Percentiles rank a stretch among this genome's conserved stretches.
Conservation (phyloP, 2,888 invertebrate genomes). For the Tipula confusa region DNA sequence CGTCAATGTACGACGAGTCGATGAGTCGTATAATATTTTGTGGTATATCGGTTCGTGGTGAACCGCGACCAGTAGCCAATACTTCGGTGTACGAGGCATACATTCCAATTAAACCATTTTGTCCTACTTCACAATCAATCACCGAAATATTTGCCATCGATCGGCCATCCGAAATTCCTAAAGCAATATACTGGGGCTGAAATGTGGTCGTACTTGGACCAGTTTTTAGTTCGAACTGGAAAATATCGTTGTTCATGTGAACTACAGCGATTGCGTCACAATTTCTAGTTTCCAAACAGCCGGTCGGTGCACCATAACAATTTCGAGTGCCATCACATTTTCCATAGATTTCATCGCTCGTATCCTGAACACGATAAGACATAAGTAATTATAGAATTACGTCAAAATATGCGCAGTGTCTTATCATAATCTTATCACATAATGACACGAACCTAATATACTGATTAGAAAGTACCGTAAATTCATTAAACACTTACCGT, state of each 20-base stretch:
- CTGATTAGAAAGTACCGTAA: constrained; percentile 49
- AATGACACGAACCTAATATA: no score
- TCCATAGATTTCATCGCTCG: background rate
- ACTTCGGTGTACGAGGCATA: background rate
- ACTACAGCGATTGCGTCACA: background rate
- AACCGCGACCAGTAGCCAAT: background rate
- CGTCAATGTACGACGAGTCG: background rate
- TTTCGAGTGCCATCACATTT: background rate
- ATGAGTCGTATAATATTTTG: background rate
- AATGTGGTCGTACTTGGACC: background rate
- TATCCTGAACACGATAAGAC: background rate
- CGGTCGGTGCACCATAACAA: background rate
- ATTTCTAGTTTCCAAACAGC: background rate
- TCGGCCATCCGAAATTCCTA: background rate
- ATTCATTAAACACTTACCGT: constrained; percentile 54
- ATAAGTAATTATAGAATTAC: background rate
- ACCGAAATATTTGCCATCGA: background rate
- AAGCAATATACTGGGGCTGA: background rate
- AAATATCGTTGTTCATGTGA: background rate
- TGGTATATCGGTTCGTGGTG: background rate
- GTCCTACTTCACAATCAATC: background rate
- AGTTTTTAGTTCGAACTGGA: background rate
- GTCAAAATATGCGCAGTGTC: background rate
- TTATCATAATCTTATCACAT: constrained; percentile 39
- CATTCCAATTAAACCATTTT: background rate